Percentiles rank a stretch among this genome's conserved stretches.
Conservation (phyloP, 2,797 vertebrate species). For the Etheostoma perlongum region DNA sequence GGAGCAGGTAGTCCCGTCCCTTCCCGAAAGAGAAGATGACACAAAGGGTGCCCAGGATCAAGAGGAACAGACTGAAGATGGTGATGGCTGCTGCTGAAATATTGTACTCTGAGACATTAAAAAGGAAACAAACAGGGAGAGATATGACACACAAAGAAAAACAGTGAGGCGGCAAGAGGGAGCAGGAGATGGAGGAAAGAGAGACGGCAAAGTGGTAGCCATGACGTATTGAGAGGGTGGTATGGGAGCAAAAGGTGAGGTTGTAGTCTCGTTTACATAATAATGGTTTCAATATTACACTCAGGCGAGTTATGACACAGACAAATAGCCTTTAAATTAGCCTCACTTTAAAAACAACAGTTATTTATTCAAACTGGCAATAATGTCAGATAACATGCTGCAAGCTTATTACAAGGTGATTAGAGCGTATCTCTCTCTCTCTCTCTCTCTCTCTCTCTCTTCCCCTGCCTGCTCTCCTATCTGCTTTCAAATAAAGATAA, state of each 20-base stretch:
- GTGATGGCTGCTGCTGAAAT: slow-evolving; percentile 96
- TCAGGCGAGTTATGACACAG: slow-evolving; percentile 51
- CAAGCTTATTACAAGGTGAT: slow-evolving; percentile 50
- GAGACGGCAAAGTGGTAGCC: neutral
- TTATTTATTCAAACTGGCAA: slow-evolving; percentile 59
- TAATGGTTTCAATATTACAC: slow-evolving; percentile 49
- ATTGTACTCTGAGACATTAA: slow-evolving; percentile 89
- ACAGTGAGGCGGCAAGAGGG: neutral
- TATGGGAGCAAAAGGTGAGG: slow-evolving; percentile 35
- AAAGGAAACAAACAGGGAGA: neutral
- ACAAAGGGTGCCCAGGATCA: slow-evolving; percentile 89
- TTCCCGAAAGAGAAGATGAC: slow-evolving; percentile 91
- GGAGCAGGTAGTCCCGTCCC: slow-evolving; percentile 91
- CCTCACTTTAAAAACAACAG: slow-evolving; percentile 61
- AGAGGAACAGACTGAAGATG: slow-evolving; percentile 93
- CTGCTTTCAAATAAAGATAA: slow-evolving; percentile 44
- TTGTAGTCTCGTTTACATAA: slow-evolving; percentile 43
- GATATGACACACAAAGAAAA: neutral
- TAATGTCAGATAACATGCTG: slow-evolving; percentile 65
- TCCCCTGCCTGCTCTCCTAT: slow-evolving; percentile 30
- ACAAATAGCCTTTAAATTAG: slow-evolving; percentile 73
- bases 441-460: too few relatives aligned
- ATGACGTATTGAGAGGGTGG: slow-evolving; percentile 32
- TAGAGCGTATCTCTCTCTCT: slow-evolving; percentile 31
- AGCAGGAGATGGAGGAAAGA: slow-evolving; percentile 1